These are phyloP conservation scores for Strix uralensis DNA, from an alignment of 2,113 vertebrate species.

Conservation along the genomic window DNA sequence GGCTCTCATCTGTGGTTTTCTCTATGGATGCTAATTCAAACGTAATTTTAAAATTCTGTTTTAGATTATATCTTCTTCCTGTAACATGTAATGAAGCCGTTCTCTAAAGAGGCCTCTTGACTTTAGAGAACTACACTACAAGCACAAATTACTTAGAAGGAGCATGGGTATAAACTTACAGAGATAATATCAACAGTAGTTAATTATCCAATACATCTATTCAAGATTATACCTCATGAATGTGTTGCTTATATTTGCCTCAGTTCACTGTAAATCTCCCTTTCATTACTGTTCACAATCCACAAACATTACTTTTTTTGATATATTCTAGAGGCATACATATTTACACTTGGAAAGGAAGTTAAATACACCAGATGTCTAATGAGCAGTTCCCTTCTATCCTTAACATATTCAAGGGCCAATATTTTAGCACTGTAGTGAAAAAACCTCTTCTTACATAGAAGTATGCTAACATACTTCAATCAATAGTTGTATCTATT, in stretches of 20 bases:
- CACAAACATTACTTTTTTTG: background rate
- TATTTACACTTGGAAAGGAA: background rate
- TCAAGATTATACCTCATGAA: background rate
- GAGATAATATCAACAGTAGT: background rate
- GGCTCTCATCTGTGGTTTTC: background rate
- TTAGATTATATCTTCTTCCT: conserved; percentile 19
- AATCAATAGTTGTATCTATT: background rate
- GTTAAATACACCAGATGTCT: background rate
- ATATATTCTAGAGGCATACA: background rate
- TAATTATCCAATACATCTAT: background rate
- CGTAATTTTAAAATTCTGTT: conserved; percentile 2
- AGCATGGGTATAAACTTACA: background rate
- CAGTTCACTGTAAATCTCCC: background rate
- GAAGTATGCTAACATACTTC: background rate
- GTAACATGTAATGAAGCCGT: background rate
- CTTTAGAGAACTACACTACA: conserved; percentile 16
- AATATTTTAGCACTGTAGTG: background rate
- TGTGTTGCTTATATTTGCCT: background rate
- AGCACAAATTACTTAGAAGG: background rate
- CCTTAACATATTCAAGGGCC: background rate
- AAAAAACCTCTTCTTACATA: background rate
- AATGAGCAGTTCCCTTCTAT: background rate
- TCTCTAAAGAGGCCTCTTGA: conserved; percentile 33
- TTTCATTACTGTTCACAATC: background rate
- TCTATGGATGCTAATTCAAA: background rate